These are phyloP conservation scores for Notiomystis cincta DNA, from an alignment of 2,113 vertebrate species.

Conservation along the genomic window DNA sequence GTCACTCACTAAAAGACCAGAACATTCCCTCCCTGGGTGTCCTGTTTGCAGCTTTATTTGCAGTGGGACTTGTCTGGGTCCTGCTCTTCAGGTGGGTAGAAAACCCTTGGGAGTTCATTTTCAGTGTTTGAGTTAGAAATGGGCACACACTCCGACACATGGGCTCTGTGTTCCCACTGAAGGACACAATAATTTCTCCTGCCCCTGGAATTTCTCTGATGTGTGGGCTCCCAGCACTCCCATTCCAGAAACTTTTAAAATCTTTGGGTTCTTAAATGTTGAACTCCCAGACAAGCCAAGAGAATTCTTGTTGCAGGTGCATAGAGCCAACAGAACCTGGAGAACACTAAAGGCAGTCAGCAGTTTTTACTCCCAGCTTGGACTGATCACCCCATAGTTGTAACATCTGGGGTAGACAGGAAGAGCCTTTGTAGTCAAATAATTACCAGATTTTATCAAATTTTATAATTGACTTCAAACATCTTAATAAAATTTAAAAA, in stretches of 20 bases:
- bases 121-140: not conserved
- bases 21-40: not conserved
- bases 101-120: not conserved
- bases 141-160: not conserved
- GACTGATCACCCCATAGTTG: accelerated
- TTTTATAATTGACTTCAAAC: not conserved
- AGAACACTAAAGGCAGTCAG: not conserved
- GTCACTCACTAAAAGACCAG: not conserved
- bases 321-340: not conserved
- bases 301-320: accelerated
- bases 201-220: not conserved
- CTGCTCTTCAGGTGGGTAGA: not conserved
- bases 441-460: not conserved
- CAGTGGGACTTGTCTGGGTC: not conserved
- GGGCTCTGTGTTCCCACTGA: not conserved
- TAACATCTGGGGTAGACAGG: not conserved
- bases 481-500: not conserved
- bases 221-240: not conserved
- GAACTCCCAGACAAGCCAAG: not conserved
- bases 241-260: not conserved
- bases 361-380: not conserved
- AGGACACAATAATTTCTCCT: not conserved
- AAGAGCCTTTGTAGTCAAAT: not conserved
- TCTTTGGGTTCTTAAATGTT: not conserved
- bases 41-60: not conserved